Evolutionary conservation across 2,888 invertebrate genomes (phyloP).

Genomic region (Agelastica alni): DNA sequence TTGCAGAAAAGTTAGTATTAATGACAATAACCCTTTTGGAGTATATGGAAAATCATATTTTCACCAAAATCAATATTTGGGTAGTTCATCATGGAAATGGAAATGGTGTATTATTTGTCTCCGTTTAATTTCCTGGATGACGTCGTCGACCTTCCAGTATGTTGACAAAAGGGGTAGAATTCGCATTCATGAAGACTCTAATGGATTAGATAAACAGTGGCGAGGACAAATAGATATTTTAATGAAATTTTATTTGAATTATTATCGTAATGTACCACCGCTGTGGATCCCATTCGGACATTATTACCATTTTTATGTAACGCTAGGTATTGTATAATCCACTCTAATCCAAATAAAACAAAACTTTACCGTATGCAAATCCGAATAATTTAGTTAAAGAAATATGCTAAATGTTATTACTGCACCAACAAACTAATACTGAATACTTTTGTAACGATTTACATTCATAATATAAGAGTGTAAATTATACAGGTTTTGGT

Average conservation of each 20-base stretch:
- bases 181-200: conserved; percentile 30
- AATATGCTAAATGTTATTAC: too few species aligned
- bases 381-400: too few species aligned
- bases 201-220: conserved; percentile 22
- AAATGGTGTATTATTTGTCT: conserved; percentile 16
- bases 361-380: too few species aligned
- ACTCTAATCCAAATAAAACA: too few species aligned
- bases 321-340: too few species aligned
- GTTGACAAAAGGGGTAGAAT: conserved; percentile 23
- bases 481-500: too few species aligned
- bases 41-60: not conserved
- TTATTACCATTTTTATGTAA: not conserved
- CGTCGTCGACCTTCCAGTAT: conserved; percentile 16
- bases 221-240: conserved; percentile 23
- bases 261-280: conserved; percentile 16
- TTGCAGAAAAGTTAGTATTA: too few species aligned
- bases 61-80: conserved; percentile 9
- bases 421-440: too few species aligned
- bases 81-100: conserved; percentile 14
- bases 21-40: not conserved
- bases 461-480: too few species aligned
- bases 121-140: conserved; percentile 18
- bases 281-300: not conserved
- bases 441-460: too few species aligned
- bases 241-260: conserved; percentile 28